Percentiles rank a stretch among this genome's conserved stretches.
Conservation (phyloP, 2,797 vertebrate species). For the Diceros bicornis region DNA sequence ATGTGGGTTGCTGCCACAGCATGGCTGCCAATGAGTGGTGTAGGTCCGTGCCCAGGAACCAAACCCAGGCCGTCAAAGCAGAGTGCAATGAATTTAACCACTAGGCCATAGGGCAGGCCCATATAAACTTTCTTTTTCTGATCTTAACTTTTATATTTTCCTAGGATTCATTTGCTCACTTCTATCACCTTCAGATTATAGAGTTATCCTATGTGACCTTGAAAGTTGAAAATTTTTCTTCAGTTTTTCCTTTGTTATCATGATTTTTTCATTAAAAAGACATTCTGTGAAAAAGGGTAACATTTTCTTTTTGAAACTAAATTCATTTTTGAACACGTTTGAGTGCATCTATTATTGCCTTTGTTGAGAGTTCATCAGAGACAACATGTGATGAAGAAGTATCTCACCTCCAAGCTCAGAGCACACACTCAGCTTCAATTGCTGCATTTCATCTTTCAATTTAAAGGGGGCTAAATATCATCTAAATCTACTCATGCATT, state of each 20-base stretch:
- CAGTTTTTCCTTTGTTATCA: background rate
- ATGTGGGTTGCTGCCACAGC: too few relatives aligned
- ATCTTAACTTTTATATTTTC: background rate
- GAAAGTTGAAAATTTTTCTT: background rate
- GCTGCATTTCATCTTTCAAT: conserved; percentile 39
- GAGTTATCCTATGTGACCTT: background rate
- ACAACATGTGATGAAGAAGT: background rate
- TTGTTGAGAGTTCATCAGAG: background rate
- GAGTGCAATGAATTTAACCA: too few relatives aligned
- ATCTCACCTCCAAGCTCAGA: background rate
- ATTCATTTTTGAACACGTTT: background rate
- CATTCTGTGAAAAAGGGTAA: background rate
- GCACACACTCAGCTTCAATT: background rate
- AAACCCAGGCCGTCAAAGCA: too few relatives aligned
- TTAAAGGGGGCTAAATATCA: conserved; percentile 3
- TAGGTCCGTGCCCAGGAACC: too few relatives aligned
- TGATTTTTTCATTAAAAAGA: background rate
- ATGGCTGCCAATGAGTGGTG: too few relatives aligned
- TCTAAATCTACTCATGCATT: background rate
- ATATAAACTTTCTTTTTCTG: background rate
- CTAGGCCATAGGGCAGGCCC: too few relatives aligned
- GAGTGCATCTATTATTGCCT: background rate
- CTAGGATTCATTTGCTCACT: background rate
- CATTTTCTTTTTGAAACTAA: background rate
- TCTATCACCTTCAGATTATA: background rate